Base-by-base conservation (phyloP, 1,140 invertebrate species). In the Berghia stephanieae region DNA sequence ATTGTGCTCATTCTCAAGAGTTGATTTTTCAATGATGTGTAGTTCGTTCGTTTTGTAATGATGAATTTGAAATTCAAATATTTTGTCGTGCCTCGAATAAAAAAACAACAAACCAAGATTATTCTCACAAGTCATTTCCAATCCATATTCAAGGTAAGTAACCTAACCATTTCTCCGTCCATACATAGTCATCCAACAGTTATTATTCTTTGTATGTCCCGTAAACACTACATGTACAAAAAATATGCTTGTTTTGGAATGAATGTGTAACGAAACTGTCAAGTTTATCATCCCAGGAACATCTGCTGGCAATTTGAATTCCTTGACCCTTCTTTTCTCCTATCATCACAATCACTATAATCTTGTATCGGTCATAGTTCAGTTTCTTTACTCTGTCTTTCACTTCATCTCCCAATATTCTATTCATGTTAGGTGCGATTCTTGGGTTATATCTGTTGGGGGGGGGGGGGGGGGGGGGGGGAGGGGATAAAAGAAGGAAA, bases 131-230 rank as follows among this genome's bases (percentile, higher is more conserved):
- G n/a, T n/a, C n/a, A n/a, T n/a, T n/a, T n/a, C n/a, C n/a, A n/a
- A n/a, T n/a, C n/a, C n/a, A n/a, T n/a, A n/a, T n/a, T n/a, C n/a
- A n/a, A n/a, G n/a, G n/a, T n/a, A n/a, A n/a, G n/a, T n/a, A n/a
- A n/a, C n/a, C n/a, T n/a, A n/a, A n/a, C n/a, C n/a, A n/a, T n/a
- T n/a, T n/a, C n/a, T n/a, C n/a, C n/a, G n/a, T n/a, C n/a, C n/a
- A n/a, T n/a, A n/a, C n/a, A n/a, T n/a, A n/a, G n/a, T n/a, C n/a
- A n/a, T n/a, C n/a, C n/a, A n/a, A n/a, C n/a, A n/a, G n/a, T n/a
- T n/a, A n/a, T 69, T 79, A 87, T 74, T 86, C 85, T 75, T 79
- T 83, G 69, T 87, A 87, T n/a, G 86, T 75, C 0, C 80, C 86
- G 75, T 81, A 83, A 0, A 86, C 82, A 69, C 77, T 84, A 18